A percentile compares a stretch with the other conserved stretches of the same genome.
phyloP scores from a whole-genome alignment of 2,797 vertebrate species.

The Enteromius viviparus region DNA sequence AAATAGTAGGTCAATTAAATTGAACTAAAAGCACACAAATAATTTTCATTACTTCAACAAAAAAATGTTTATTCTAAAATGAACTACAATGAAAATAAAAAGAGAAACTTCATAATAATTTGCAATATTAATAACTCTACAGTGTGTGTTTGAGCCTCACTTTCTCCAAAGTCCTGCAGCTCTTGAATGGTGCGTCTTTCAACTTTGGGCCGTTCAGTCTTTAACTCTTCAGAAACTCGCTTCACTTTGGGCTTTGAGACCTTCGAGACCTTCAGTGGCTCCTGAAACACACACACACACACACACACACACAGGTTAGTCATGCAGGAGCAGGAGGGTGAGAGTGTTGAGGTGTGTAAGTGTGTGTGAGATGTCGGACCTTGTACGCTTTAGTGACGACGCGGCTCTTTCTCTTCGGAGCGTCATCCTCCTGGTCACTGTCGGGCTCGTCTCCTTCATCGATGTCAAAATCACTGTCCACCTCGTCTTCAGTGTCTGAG shows the following conservation, averaged over 20 bases:
- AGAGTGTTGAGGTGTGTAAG: no score
- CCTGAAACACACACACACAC: constrained; percentile 74
- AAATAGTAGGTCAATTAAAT: no score
- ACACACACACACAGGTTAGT: not conserved
- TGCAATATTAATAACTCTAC: no score
- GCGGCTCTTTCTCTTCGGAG: constrained; percentile 87
- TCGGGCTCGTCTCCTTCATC: constrained; percentile 94
- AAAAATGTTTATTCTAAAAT: no score
- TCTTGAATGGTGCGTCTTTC: constrained; percentile 82
- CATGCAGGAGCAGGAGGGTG: not conserved
- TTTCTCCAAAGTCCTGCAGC: constrained; percentile 84
- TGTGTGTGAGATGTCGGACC: not conserved
- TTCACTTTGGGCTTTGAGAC: constrained; percentile 81
- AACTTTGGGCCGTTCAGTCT: constrained; percentile 81
- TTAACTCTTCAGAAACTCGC: constrained; percentile 76
- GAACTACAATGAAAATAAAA: no score
- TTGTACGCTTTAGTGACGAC: constrained; percentile 74
- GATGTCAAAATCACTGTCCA: constrained; percentile 96
- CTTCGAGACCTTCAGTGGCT: constrained; percentile 85
- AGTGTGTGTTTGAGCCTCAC: constrained; percentile 71
- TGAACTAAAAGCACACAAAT: not conserved
- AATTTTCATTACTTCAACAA: not conserved
- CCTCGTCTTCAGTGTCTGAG: constrained; percentile 94
- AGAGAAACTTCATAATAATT: not conserved
- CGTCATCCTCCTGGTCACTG: constrained; percentile 91